Conservation (phyloP, 1,140 invertebrate species). For the Sycobia sp. region DNA sequence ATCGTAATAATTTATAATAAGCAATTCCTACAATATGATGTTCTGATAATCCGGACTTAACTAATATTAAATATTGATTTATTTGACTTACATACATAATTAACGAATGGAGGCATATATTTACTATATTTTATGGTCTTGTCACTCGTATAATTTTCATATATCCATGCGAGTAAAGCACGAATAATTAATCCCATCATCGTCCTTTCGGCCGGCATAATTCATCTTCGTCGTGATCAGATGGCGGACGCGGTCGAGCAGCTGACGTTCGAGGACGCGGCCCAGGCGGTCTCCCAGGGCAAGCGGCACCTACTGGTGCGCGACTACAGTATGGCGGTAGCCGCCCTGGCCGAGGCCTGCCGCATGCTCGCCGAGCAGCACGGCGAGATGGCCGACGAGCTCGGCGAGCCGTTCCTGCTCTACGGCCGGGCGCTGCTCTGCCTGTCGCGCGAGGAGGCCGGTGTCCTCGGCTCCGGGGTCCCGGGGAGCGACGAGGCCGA, state of each 20-base stretch:
- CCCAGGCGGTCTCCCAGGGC: conserved; percentile 70
- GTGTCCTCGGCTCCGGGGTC: conserved; percentile 77
- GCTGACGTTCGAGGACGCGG: conserved; percentile 59
- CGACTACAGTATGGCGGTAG: conserved; percentile 78
- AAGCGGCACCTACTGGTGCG: conserved; percentile 79
- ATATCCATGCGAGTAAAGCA: background rate
- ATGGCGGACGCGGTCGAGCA: conserved; percentile 65
- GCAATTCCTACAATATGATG: too few relatives aligned
- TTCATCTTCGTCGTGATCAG: too few relatives aligned
- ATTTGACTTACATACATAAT: too few relatives aligned
- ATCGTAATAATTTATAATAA: too few relatives aligned
- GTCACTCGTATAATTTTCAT: too few relatives aligned
- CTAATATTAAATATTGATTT: too few relatives aligned
- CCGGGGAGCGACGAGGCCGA: conserved; percentile 65
- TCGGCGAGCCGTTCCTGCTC: conserved; percentile 81
- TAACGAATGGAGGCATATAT: background rate
- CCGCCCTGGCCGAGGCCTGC: conserved; percentile 77
- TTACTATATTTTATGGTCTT: background rate
- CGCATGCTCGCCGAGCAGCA: conserved; percentile 71
- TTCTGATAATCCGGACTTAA: too few relatives aligned
- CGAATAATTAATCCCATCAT: conserved; percentile 30
- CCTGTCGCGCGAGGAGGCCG: conserved; percentile 78
- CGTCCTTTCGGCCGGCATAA: too few relatives aligned
- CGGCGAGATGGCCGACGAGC: conserved; percentile 78
- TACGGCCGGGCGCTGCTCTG: conserved; percentile 83